These are phyloP conservation scores for Cryptocephalus primarius DNA, from an alignment of 2,888 invertebrate genomes.

Conservation along the genomic window DNA sequence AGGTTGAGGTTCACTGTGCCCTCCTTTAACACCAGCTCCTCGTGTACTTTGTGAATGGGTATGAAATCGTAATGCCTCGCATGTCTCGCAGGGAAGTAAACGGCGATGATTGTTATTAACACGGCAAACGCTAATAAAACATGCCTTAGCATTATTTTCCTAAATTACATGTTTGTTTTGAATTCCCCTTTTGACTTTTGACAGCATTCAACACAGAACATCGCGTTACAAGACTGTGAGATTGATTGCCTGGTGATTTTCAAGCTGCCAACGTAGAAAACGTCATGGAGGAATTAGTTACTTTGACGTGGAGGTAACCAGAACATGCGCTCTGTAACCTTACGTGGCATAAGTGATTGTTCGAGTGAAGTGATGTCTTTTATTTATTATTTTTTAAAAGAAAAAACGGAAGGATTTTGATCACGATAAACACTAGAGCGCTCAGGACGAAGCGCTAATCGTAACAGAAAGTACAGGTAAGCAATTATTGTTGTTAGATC, in stretches of 20 bases:
- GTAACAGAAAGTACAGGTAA: too few species aligned
- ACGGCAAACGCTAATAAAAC: constrained; percentile 14
- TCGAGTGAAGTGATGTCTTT: constrained; percentile 20
- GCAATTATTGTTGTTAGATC: too few species aligned
- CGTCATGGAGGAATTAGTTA: constrained; percentile 11
- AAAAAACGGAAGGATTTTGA: not conserved
- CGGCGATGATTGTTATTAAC: constrained; percentile 19
- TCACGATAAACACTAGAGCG: too few species aligned
- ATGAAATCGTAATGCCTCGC: constrained; percentile 31
- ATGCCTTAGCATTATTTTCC: constrained; percentile 16
- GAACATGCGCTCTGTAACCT: constrained; percentile 46
- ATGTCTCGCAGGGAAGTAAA: constrained; percentile 32
- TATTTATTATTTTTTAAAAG: constrained; percentile 20
- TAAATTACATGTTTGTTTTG: too few species aligned
- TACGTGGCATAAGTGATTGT: constrained; percentile 46
- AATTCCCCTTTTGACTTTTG: not conserved
- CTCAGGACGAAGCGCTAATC: too few species aligned
- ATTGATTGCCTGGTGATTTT: not conserved
- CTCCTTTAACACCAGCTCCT: constrained; percentile 20
- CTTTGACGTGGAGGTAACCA: constrained; percentile 38
- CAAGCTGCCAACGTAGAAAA: too few species aligned
- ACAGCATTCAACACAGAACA: not conserved
- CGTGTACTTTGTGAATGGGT: constrained; percentile 17
- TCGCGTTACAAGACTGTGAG: not conserved
- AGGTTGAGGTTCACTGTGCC: constrained; percentile 17